phyloP scores from a whole-genome alignment of 2,113 vertebrate species.

The Hypomesus transpacificus region DNA sequence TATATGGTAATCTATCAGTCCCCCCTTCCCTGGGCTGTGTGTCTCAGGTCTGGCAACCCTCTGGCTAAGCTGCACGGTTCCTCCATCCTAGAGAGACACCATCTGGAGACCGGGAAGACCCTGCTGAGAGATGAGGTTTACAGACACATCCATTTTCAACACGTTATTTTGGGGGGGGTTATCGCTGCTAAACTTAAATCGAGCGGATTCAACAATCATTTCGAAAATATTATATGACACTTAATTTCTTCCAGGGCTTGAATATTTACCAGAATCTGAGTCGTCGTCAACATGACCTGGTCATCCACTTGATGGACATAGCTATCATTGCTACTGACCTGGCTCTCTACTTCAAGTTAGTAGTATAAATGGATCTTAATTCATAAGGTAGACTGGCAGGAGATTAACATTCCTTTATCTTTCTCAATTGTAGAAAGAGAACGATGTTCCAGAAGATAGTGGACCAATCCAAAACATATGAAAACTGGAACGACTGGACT shows the following conservation, averaged over 20 bases:
- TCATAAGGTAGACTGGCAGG: background rate
- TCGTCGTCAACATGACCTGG: conserved; percentile 72
- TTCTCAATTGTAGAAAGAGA: conserved; percentile 65
- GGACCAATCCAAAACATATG: conserved; percentile 77
- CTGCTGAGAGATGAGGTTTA: conserved; percentile 73
- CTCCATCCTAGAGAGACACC: conserved; percentile 79
- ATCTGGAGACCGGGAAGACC: conserved; percentile 77
- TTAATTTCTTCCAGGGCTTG: conserved; percentile 54
- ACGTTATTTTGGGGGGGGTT: too few relatives aligned
- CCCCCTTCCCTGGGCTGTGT: conserved; percentile 18
- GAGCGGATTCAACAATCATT: background rate
- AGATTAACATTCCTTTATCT: background rate
- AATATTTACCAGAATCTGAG: conserved; percentile 79
- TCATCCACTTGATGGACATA: conserved; percentile 78
- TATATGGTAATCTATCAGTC: background rate
- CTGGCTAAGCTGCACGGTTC: conserved; percentile 77
- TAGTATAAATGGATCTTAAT: background rate
- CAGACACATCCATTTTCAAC: too few relatives aligned
- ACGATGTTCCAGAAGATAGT: conserved; percentile 82
- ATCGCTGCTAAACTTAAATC: background rate
- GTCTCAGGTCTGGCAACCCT: conserved; percentile 73
- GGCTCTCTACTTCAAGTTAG: conserved; percentile 80
- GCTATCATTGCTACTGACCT: conserved; percentile 78
- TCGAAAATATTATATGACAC: background rate
- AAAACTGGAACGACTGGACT: conserved; percentile 71